Percentiles rank a stretch among this genome's conserved stretches.
phyloP scores from a whole-genome alignment of 2,888 invertebrate species.

The Rotaria magnacalcarata region DNA sequence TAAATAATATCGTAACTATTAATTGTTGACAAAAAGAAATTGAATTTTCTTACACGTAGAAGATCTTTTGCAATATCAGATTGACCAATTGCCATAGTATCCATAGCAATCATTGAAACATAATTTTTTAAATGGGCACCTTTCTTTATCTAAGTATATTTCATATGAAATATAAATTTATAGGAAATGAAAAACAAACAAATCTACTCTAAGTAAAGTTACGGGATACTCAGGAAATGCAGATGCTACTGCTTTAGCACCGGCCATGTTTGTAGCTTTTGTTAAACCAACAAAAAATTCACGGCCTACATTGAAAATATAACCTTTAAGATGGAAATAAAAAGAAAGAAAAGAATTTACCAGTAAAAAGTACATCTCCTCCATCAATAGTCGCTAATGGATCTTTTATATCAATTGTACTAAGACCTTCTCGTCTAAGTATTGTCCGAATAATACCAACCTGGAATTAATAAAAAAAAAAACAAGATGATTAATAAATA shows the following conservation, averaged over 20 bases:
- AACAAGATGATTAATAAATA: conserved; percentile 42
- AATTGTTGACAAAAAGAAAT: no score
- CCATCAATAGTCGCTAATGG: conserved; percentile 77
- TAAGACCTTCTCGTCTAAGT: conserved; percentile 78
- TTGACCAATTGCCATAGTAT: conserved; percentile 79
- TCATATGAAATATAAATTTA: conserved; percentile 3
- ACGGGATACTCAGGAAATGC: conserved; percentile 94
- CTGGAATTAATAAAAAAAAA: conserved; percentile 58
- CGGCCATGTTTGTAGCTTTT: conserved; percentile 82
- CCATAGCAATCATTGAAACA: conserved; percentile 81
- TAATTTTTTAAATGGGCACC: conserved; percentile 76
- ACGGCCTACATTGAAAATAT: conserved; percentile 51
- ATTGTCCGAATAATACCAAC: conserved; percentile 71
- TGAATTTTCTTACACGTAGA: conserved; percentile 65
- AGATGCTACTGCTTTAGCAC: conserved; percentile 84
- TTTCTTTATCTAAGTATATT: conserved; percentile 63
- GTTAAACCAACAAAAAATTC: conserved; percentile 79
- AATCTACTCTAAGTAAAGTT: conserved; percentile 79
- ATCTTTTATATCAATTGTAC: conserved; percentile 75
- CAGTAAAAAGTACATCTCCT: conserved; percentile 94
- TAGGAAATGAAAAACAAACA: conserved; percentile 49
- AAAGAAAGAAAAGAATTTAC: conserved; percentile 60
- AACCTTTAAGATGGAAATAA: not conserved
- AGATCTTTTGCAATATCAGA: conserved; percentile 78
- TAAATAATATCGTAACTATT: not conserved